phyloP scores from a whole-genome alignment of 2,797 vertebrate species.

The Urophycis tenuis region DNA sequence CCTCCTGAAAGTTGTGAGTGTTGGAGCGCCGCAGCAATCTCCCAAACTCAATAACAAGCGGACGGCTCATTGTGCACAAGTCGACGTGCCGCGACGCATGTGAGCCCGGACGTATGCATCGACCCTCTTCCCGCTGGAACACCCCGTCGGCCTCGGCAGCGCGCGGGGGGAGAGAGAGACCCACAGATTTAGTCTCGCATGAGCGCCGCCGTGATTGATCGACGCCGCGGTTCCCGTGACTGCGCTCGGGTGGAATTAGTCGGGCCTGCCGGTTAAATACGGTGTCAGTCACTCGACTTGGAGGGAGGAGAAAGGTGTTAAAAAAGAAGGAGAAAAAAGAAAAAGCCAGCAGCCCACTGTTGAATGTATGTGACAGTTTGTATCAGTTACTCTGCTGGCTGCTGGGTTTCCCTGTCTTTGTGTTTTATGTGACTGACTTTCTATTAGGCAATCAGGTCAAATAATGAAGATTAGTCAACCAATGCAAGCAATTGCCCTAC shows the following conservation, averaged over 20 bases:
- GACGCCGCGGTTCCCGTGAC: too few species aligned
- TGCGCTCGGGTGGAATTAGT: not conserved
- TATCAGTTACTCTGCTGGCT: not conserved
- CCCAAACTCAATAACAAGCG: too few species aligned
- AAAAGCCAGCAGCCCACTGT: not conserved
- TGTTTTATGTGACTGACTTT: not conserved
- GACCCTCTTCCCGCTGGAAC: not conserved
- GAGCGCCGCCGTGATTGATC: not conserved
- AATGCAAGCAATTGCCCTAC: not conserved
- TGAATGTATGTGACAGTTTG: not conserved
- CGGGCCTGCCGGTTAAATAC: not conserved
- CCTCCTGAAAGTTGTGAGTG: too few species aligned
- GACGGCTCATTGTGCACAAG: too few species aligned
- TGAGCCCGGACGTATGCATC: not conserved
- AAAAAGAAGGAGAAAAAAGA: not conserved
- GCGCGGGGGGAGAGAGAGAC: too few species aligned
- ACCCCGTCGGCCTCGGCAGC: not conserved
- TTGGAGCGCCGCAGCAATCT: too few species aligned
- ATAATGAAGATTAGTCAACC: not conserved
- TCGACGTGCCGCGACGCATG: too few species aligned
- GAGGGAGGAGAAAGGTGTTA: not conserved
- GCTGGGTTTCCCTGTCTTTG: not conserved
- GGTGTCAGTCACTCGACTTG: not conserved
- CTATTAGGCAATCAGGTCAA: not conserved
- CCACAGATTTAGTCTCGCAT: not conserved